These are phyloP conservation scores for Parotocinclus haroldoi DNA, from an alignment of 2,797 vertebrate genomes.

Conservation along the genomic window DNA sequence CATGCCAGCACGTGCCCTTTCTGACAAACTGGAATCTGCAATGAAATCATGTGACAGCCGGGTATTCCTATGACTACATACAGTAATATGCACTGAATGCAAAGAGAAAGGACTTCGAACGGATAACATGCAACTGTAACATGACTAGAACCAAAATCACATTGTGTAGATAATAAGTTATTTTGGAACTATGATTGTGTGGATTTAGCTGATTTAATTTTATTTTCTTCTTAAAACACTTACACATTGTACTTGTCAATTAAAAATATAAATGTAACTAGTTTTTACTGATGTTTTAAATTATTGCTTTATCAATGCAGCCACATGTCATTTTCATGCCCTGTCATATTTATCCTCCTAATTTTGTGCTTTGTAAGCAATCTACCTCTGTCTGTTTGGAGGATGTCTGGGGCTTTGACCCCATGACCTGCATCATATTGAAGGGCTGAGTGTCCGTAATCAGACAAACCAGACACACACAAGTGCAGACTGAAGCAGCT, in stretches of 20 bases:
- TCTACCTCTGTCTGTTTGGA: slow-evolving; percentile 12
- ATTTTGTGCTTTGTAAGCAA: neutral
- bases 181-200: neutral
- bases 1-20: slow-evolving; percentile 55
- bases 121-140: neutral
- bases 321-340: no score
- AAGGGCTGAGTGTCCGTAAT: slow-evolving; percentile 8
- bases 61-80: slow-evolving; percentile 30
- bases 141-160: neutral
- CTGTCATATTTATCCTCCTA: neutral
- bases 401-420: slow-evolving; percentile 37
- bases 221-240: no score
- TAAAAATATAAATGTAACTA: no score
- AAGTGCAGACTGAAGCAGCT: slow-evolving; percentile 4
- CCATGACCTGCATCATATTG: slow-evolving; percentile 15
- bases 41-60: slow-evolving; percentile 30
- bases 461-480: slow-evolving; percentile 21
- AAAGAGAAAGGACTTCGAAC: neutral
- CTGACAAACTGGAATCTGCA: slow-evolving; percentile 35
- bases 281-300: no score
- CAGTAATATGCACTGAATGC: neutral
- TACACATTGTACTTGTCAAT: no score
- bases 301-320: no score
- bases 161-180: neutral
- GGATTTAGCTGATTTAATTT: no score